Base-by-base conservation (phyloP, 2,797 vertebrate species). In the Fringilla coelebs region DNA sequence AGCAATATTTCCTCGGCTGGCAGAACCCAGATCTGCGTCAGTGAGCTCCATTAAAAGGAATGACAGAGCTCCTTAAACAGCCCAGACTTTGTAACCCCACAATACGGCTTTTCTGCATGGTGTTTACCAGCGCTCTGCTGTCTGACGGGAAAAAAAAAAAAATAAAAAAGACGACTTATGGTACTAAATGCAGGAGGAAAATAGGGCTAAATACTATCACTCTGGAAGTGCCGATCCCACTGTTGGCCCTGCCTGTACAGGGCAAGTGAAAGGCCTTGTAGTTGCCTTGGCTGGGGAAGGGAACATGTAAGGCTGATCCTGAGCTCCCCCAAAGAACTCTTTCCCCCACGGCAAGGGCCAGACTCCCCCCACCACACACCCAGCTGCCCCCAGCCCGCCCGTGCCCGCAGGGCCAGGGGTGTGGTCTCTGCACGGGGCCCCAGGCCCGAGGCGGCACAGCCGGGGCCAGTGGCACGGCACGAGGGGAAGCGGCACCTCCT, bases 11-110 rank as follows among this genome's bases (percentile, higher is more conserved):
- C 93, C 96, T 96, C 55, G 76, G 95, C 92, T 96, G 94, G 95
- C 95, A 97, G 91, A 95, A 95, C 92, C 93, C 96, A 96, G 88
- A 96, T 96, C 95, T 96, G 96, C 94, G 94, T 94, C 94, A 93
- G 88, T 95, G 90, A 95, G 94, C 93, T 94, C 93, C 95, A 95
- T 96, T 95, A 92, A 96, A 96, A 94, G 89, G 90, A 95, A 96
- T 92, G 93, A 94, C 95, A 96, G 92, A 94, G 88, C 89, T 95
- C 93, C 96, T 96, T 90, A 93, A 95, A 95, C 94, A 96, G 92
- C 95, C 95, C 75, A 94, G 95, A 96, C 90, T 95, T 95, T 96
- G 90, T 95, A 97, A 92, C 95, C 95, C 88, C 94, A 95, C 95
- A 96, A 89, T 96, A 96, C 90, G 74, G 93, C 94, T 96, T 96